Conservation (phyloP, 2,797 vertebrate species). For the Denticeps clupeoides region DNA sequence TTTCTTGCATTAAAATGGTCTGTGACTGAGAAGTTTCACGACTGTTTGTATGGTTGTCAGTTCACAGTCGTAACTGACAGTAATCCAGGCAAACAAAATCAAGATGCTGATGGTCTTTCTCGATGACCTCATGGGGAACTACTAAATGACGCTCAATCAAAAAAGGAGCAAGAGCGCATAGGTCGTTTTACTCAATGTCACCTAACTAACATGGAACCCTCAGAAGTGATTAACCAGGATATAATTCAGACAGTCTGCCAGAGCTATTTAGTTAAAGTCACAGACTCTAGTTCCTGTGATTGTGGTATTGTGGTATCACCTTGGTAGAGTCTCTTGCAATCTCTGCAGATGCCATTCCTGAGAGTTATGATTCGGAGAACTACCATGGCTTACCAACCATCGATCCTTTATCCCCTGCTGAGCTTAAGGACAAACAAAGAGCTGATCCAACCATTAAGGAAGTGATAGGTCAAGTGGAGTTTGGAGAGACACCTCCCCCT, state of each 20-base stretch:
- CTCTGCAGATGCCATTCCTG: not conserved
- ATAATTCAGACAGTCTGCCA: conserved; percentile 1
- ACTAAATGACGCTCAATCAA: not conserved
- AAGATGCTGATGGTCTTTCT: not conserved
- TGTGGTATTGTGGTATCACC: not conserved
- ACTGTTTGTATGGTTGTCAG: too few relatives aligned
- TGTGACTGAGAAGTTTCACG: too few relatives aligned
- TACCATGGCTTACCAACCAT: not conserved
- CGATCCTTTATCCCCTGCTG: not conserved
- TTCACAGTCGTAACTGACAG: too few relatives aligned
- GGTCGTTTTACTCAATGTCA: not conserved
- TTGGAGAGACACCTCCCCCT: conserved; percentile 1
- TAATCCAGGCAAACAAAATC: not conserved
- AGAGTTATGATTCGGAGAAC: not conserved
- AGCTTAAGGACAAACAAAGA: not conserved
- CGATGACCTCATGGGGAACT: not conserved
- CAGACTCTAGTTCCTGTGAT: not conserved
- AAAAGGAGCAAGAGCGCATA: not conserved
- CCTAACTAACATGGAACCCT: not conserved
- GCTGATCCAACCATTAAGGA: not conserved
- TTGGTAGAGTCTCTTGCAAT: not conserved
- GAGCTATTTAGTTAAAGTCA: not conserved
- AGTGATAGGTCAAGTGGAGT: not conserved
- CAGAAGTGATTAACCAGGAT: not conserved
- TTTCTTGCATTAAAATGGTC: too few relatives aligned